phyloP scores from a whole-genome alignment of 2,113 vertebrate genomes.

The Paramisgurnus dabryanus region DNA sequence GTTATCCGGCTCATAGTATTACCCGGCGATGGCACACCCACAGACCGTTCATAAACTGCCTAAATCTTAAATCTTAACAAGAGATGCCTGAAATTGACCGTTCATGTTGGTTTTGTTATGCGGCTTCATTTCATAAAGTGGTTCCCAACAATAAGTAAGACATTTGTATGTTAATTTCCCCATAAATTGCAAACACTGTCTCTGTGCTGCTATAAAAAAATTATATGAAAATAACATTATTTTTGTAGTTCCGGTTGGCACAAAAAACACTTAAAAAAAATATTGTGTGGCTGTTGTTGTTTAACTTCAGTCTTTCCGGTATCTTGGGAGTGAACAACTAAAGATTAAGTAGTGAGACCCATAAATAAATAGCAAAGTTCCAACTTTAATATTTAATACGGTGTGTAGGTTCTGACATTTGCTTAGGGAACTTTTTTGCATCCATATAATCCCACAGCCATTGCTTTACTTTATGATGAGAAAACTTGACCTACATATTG shows the following conservation, averaged over 20 bases:
- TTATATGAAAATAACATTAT: no score
- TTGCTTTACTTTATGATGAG: constrained; percentile 19
- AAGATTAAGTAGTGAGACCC: background rate
- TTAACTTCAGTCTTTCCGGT: background rate
- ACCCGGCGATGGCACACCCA: constrained; percentile 1
- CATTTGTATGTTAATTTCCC: no score
- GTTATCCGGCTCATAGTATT: constrained; percentile 7
- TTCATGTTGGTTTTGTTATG: background rate
- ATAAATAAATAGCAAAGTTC: background rate
- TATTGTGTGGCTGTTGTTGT: background rate
- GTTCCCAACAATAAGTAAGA: no score
- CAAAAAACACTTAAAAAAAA: background rate
- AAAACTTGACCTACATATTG: constrained; percentile 72
- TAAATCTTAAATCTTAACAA: background rate
- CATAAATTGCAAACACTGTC: no score
- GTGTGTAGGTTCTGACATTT: background rate
- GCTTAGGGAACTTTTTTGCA: constrained; percentile 10
- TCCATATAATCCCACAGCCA: constrained; percentile 50
- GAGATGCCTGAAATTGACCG: background rate
- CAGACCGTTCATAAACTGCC: background rate
- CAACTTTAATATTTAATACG: constrained; percentile 10
- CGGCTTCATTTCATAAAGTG: no score
- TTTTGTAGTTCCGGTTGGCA: no score
- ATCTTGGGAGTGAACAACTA: background rate
- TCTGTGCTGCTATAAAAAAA: no score